Base-by-base conservation (phyloP, 2,797 vertebrate genomes). In the Apodemus agrarius region DNA sequence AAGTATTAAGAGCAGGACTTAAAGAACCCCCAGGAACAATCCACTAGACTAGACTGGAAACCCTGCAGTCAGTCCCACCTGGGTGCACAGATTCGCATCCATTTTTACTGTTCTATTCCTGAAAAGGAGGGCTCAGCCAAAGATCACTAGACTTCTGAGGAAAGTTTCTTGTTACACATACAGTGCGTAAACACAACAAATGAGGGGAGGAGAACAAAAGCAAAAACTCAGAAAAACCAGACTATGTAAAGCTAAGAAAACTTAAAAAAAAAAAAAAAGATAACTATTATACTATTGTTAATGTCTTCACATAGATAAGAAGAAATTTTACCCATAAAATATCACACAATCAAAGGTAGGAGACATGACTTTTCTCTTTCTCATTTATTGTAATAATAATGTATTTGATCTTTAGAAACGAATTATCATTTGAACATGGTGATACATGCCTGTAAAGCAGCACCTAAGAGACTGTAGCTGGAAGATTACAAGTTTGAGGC, bases 81-180 rank as follows among this genome's bases (percentile, higher is more conserved):
- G 57, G 12, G 43, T 1, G 2, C 78, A 84, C 29, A 87, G 37
- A 93, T 52, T 65, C 75, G 65, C 74, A 90, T 78, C n/a, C 65
- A 81, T 37, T 75, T n/a, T 94, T 37, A 43, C 84, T 29, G 59
- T 34, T 12, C n/a, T 78, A 26, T 19, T 75, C 43, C 81, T 57
- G 91, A 93, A 83, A 19, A 84, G 61, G 19, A 80, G 22, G 37
- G 11, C 75, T 81, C 5, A 26, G 37, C 22, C 61, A 79, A 76
- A 31, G 24, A 83, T 57, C 83, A 89, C 46, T 46, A 72, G 34
- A 78, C 46, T 54, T 86, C 52, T 26, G 10, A 93, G 24, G 4
- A 96, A 91, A 90, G 19, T 52, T 89, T 94, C 88, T 54, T 87
- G 31, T 24, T 80, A 76, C 52, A 84, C 89, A 96, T 31, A 88